Evolutionary conservation across 2,888 invertebrate species (phyloP).

Genomic region (Clunio marinus): DNA sequence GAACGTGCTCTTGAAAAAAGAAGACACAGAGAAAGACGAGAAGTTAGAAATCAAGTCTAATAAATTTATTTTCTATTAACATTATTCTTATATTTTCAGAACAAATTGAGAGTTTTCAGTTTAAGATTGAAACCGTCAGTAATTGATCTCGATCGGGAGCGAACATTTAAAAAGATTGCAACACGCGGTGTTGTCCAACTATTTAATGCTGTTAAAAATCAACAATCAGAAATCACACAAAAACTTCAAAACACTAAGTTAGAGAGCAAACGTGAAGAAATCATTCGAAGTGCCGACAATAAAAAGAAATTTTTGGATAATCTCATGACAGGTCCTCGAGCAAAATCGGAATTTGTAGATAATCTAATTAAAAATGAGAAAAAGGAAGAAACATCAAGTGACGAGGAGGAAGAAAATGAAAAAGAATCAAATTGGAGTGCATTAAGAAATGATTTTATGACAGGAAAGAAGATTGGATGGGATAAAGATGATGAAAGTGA

Average conservation of each 20-base stretch:
- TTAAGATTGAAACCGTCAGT: conserved; percentile 71
- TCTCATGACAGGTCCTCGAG: conserved; percentile 62
- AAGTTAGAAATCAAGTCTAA: no score
- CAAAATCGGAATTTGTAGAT: conserved; percentile 55
- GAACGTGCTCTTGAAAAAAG: conserved; percentile 41
- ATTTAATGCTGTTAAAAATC: conserved; percentile 83
- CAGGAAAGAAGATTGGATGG: conserved; percentile 86
- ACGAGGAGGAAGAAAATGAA: conserved; percentile 53
- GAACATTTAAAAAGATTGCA: conserved; percentile 73
- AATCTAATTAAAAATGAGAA: conserved; percentile 50
- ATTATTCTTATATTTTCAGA: conserved; percentile 39
- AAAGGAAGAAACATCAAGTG: conserved; percentile 40
- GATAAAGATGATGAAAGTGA: conserved; percentile 66
- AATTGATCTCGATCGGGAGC: conserved; percentile 72
- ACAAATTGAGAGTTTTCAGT: conserved; percentile 24
- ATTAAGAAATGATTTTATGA: conserved; percentile 81
- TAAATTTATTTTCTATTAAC: no score
- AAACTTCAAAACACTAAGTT: conserved; percentile 70
- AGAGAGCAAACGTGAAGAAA: conserved; percentile 72
- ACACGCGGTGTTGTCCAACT: conserved; percentile 90
- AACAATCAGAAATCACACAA: conserved; percentile 71
- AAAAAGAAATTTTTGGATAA: conserved; percentile 73
- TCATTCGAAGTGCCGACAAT: conserved; percentile 65
- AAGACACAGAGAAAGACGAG: conserved; percentile 27
- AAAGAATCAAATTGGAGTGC: conserved; percentile 58